A percentile compares a stretch with the other conserved stretches of the same genome.
phyloP scores from a whole-genome alignment of 2,888 invertebrate genomes.

The Scaptomyza tumidula region DNA sequence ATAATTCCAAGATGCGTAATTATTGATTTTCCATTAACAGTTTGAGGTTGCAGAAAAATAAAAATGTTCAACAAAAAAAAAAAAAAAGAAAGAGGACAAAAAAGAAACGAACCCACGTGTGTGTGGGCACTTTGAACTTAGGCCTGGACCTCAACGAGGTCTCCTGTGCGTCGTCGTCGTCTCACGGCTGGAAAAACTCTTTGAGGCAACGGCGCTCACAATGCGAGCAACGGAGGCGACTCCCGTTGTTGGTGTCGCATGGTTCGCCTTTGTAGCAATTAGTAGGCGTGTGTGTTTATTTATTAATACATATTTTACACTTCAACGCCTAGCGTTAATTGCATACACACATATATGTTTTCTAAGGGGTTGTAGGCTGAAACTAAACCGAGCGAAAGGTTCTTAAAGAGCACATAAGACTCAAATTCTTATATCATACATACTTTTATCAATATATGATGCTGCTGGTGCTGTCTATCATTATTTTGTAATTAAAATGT shows the following conservation, averaged over 20 bases:
- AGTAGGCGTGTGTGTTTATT: conserved; percentile 70
- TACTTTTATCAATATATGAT: not conserved
- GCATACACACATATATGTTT: conserved; percentile 46
- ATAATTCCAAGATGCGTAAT: conserved; percentile 82
- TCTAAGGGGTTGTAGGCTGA: conserved; percentile 5
- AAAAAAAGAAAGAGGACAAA: conserved; percentile 17
- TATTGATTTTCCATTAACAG: conserved; percentile 81
- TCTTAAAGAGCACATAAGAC: conserved; percentile 36
- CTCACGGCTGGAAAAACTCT: conserved; percentile 66
- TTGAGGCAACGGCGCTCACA: conserved; percentile 52
- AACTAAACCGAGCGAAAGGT: conserved; percentile 31
- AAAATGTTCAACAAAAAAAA: conserved; percentile 11
- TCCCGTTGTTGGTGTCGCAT: conserved; percentile 21
- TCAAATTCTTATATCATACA: conserved; percentile 9
- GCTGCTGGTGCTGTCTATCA: conserved; percentile 8
- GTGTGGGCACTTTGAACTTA: conserved; percentile 72
- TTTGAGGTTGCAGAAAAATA: conserved; percentile 56
- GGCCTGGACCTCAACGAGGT: conserved; percentile 54
- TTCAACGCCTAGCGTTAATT: conserved; percentile 78
- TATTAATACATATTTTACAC: conserved; percentile 83
- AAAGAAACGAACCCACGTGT: conserved; percentile 38
- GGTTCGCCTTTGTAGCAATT: conserved; percentile 71
- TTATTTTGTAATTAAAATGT: conserved; percentile 68
- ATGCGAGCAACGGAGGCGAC: conserved; percentile 38
- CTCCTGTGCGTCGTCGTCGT: conserved; percentile 34